Percentiles rank a stretch among this genome's conserved stretches.
phyloP scores from a whole-genome alignment of 2,113 vertebrate species.

The Pitta sordida region DNA sequence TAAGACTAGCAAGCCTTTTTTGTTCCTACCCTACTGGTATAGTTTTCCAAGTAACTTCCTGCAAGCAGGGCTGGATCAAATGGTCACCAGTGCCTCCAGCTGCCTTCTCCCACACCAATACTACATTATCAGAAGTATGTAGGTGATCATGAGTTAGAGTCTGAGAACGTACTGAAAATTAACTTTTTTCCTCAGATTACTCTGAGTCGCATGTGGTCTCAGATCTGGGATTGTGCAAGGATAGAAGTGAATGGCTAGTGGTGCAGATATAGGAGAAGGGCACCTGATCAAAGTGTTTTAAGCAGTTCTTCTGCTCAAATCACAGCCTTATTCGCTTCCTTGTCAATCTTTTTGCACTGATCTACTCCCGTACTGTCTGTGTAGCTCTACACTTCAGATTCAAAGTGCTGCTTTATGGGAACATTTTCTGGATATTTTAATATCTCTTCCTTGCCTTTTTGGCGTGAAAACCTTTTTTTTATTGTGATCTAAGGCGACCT shows the following conservation, averaged over 20 bases:
- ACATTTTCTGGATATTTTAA: background rate
- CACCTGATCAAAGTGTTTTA: background rate
- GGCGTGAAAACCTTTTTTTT: background rate
- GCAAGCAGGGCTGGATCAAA: background rate
- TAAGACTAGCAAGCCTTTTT: background rate
- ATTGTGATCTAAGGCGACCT: background rate
- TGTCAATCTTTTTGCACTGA: background rate
- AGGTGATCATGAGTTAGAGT: background rate
- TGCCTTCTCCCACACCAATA: background rate
- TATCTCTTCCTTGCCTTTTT: background rate
- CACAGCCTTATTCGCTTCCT: background rate
- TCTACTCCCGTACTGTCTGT: background rate
- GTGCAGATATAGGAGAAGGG: background rate
- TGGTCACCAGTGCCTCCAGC: background rate
- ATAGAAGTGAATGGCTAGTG: background rate
- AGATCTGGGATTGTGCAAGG: background rate
- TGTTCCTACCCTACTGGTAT: background rate
- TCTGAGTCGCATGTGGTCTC: background rate
- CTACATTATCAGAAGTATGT: background rate
- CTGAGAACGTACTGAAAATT: background rate
- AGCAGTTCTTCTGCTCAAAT: background rate
- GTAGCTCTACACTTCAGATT: background rate
- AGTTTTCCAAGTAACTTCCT: background rate
- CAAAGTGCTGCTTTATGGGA: background rate
- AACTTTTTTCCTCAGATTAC: background rate